Evolutionary conservation across 2,113 vertebrate genomes (phyloP).

Genomic region (Callipepla squamata): DNA sequence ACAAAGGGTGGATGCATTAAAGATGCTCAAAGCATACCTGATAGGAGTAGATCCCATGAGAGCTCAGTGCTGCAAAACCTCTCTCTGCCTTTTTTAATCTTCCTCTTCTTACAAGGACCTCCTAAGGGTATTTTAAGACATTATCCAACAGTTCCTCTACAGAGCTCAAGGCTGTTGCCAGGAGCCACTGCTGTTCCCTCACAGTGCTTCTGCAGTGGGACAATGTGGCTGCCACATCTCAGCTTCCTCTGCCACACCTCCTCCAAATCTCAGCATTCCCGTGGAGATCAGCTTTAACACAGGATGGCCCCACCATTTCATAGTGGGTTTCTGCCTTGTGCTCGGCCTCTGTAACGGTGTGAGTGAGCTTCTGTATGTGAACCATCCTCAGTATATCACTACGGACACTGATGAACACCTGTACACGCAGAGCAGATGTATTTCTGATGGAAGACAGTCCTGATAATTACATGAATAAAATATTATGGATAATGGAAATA

Average conservation of each 20-base stretch:
- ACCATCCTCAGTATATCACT: neutral
- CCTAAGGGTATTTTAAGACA: neutral
- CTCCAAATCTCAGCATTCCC: neutral
- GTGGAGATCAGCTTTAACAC: neutral
- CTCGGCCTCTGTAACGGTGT: neutral
- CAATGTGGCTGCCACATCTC: neutral
- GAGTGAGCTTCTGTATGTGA: neutral
- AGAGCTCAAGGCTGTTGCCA: neutral
- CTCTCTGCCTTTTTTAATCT: neutral
- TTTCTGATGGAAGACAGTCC: slow-evolving; percentile 22
- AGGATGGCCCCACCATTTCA: neutral
- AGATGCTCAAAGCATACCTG: neutral
- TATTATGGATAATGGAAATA: neutral
- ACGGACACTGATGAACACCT: neutral
- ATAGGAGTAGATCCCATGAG: neutral
- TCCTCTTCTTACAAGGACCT: neutral
- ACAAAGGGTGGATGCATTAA: neutral
- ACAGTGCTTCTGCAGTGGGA: neutral
- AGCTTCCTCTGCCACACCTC: neutral
- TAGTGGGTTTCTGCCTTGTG: neutral
- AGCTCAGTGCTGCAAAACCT: neutral
- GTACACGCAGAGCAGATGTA: neutral
- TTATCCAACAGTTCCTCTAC: neutral
- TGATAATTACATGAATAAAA: slow-evolving; percentile 5
- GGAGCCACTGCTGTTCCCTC: neutral